A percentile compares a stretch with the other conserved stretches of the same genome.
phyloP scores from a whole-genome alignment of 2,797 vertebrate genomes.

The Typhlichthys eigenmanni region DNA sequence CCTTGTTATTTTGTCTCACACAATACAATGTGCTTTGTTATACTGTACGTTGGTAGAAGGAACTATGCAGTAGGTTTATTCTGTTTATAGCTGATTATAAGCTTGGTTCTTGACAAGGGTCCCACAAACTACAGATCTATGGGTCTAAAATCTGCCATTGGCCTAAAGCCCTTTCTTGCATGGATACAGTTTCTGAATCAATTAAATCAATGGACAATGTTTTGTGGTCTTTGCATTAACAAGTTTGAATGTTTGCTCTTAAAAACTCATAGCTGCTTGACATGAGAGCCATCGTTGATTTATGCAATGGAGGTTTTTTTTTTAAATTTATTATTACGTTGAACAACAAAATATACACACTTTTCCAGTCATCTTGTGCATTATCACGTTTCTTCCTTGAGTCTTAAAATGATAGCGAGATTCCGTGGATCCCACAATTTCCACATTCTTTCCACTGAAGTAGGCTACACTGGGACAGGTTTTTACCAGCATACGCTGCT shows the following conservation, averaged over 20 bases:
- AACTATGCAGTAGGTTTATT: conserved; percentile 43
- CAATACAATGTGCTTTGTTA: conserved; percentile 37
- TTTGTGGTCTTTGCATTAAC: too few relatives aligned
- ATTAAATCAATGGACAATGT: too few relatives aligned
- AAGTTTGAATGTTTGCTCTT: too few relatives aligned
- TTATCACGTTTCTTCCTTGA: conserved; percentile 30
- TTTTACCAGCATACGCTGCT: conserved; percentile 1
- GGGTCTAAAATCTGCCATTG: not conserved
- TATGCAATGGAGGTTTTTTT: too few relatives aligned
- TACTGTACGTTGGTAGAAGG: conserved; percentile 27
- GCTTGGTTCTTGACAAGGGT: conserved; percentile 5
- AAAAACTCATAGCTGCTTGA: too few relatives aligned
- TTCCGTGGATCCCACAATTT: conserved; percentile 58
- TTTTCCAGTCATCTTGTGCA: conserved; percentile 18
- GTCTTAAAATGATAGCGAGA: conserved; percentile 46
- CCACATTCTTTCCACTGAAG: conserved; percentile 48
- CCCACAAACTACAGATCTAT: not conserved
- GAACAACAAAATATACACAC: too few relatives aligned
- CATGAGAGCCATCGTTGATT: too few relatives aligned
- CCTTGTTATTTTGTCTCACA: conserved; percentile 55
- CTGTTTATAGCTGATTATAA: conserved; percentile 23
- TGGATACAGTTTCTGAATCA: too few relatives aligned
- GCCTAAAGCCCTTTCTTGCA: too few relatives aligned
- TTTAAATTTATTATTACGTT: too few relatives aligned
- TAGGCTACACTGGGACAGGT: conserved; percentile 15